Evolutionary conservation across 2,113 vertebrate species (phyloP).

Genomic region (Sturnus vulgaris): DNA sequence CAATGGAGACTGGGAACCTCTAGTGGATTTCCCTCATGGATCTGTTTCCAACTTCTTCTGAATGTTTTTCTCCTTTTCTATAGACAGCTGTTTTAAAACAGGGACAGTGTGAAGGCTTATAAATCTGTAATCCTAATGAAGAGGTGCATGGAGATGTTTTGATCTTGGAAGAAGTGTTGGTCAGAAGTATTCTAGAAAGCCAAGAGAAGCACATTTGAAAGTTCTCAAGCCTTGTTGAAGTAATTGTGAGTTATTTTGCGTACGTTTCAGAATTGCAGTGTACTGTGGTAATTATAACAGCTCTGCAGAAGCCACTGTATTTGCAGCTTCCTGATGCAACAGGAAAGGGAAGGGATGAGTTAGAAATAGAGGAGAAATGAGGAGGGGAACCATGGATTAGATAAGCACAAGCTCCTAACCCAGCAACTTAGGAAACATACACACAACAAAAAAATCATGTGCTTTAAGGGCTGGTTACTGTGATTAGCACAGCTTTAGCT

Average conservation of each 20-base stretch:
- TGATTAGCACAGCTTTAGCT: constrained; percentile 12
- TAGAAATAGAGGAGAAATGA: constrained; percentile 3
- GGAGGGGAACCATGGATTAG: not conserved
- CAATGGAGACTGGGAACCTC: not conserved
- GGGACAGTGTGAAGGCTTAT: not conserved
- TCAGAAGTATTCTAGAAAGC: constrained; percentile 8
- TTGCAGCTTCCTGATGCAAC: constrained; percentile 63
- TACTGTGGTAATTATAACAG: constrained; percentile 36
- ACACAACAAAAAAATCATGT: not conserved
- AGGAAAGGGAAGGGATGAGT: constrained; percentile 66
- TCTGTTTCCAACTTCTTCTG: not conserved
- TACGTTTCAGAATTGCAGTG: constrained; percentile 13
- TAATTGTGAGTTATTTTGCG: constrained; percentile 6
- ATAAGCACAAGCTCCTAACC: constrained; percentile 6
- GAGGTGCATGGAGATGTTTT: not conserved
- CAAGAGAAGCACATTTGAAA: not conserved
- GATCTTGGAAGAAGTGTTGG: not conserved
- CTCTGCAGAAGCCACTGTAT: constrained; percentile 39
- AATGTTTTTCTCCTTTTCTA: not conserved
- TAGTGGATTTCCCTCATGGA: not conserved
- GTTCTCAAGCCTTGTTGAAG: not conserved
- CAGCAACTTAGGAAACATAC: not conserved
- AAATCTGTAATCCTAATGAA: not conserved
- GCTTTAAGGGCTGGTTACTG: not conserved
- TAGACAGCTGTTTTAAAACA: not conserved